Base-by-base conservation (phyloP, 2,113 vertebrate species). In the Haplochromis vanheusdeni region DNA sequence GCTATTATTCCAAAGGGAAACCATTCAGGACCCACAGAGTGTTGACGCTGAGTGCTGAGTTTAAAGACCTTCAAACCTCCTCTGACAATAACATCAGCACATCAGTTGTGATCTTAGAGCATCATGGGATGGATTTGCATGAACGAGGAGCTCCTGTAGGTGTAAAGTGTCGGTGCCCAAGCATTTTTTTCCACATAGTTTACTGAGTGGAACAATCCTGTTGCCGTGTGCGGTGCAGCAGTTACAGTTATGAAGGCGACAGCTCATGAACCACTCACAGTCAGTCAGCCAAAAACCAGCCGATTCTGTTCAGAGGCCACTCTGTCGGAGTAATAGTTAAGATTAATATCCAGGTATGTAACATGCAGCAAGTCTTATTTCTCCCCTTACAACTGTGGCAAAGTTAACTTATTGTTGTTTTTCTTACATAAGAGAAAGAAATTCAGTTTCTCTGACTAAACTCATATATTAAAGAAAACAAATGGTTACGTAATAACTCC, bases 381-480 rank as follows among this genome's bases (percentile, higher is more conserved):
- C 35, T 42, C 10, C n/a, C n/a, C 21, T 73, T 40, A 26, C 68
- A 73, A 23, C 14, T 73, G 68, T 23, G 23, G 68, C 4, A 73
- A 45, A 26, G 21, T 0, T 70, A 42, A 42, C 37, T 42, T 73
- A 42, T 45, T 73, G 21, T 23, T 45, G 65, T 23, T 73, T 16
- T 73, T 73, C 37, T 73, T 73, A 45, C 19, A 45, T 26, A 26
- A 70, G 37, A 70, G 37, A 6, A 73, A 10, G 0, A 73, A 26
- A 73, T 17, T 1, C 37, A 26, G 21, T 73, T 45, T 2, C 37
- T 42, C 37, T 42, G 37, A 42, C n/a, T 45, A 45, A 73, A 73
- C 0, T 45, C 1, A 42, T 0, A 45, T 73, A 45, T 42, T 73
- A 26, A 9, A 73, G 7, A 26, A 42, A 16, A 26, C 5, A 73